phyloP scores from a whole-genome alignment of 2,797 vertebrate genomes.

The Nyctalus aviator region DNA sequence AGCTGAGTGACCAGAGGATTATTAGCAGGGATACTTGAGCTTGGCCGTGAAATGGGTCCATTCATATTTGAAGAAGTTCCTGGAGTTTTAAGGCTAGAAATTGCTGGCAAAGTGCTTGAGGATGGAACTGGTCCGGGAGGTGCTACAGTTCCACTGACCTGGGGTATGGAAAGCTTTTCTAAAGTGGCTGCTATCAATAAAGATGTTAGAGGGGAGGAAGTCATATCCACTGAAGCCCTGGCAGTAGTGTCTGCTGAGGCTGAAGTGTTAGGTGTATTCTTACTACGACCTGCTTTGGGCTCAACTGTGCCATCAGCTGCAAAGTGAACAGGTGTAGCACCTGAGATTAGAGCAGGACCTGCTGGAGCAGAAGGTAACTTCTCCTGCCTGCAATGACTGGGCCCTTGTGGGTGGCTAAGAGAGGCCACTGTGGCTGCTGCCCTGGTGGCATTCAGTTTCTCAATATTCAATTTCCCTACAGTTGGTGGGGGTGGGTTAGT shows the following conservation, averaged over 20 bases:
- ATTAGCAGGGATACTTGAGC: constrained; percentile 94
- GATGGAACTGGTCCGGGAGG: neutral
- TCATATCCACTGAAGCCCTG: constrained; percentile 3
- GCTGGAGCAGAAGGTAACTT: constrained; percentile 49
- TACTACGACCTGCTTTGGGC: neutral
- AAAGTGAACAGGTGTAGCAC: constrained; percentile 35
- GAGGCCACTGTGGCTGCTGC: neutral
- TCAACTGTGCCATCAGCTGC: neutral
- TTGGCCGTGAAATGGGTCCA: constrained; percentile 84
- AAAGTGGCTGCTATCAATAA: constrained; percentile 63
- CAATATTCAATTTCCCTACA: constrained; percentile 53
- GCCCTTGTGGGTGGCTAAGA: neutral
- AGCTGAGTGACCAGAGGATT: constrained; percentile 97
- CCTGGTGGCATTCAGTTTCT: neutral
- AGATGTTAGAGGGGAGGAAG: constrained; percentile 41
- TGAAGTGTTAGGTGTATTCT: neutral
- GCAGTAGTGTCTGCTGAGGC: constrained; percentile 31
- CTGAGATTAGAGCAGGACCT: constrained; percentile 52
- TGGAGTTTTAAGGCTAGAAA: constrained; percentile 84
- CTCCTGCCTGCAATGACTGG: constrained; percentile 32
- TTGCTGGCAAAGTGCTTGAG: constrained; percentile 42
- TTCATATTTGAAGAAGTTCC: constrained; percentile 54
- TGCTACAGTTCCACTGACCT: neutral
- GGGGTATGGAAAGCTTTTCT: constrained; percentile 69
- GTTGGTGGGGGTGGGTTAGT: constrained; percentile 17